Evolutionary conservation across 2,888 invertebrate genomes (phyloP).

Genomic region (Platycheirus rosarum): DNA sequence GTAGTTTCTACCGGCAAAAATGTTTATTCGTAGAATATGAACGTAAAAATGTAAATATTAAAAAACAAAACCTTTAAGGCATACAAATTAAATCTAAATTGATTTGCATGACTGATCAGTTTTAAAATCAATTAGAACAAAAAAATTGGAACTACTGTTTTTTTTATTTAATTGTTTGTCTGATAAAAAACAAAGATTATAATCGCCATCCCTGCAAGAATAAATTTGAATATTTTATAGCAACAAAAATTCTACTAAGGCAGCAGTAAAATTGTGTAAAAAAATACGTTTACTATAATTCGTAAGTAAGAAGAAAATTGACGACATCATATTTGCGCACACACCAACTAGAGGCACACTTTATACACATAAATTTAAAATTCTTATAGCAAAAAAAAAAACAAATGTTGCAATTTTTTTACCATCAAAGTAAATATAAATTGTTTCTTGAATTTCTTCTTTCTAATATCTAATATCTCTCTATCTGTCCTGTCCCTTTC

Average conservation of each 20-base stretch:
- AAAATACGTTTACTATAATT: constrained; percentile 41
- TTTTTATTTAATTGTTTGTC: constrained; percentile 41
- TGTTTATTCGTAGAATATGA: constrained; percentile 54
- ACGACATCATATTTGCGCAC: constrained; percentile 65
- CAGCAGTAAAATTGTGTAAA: constrained; percentile 52
- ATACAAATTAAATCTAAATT: constrained; percentile 44
- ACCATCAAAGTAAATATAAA: constrained; percentile 30
- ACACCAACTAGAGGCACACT: constrained; percentile 72
- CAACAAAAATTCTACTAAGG: constrained; percentile 19
- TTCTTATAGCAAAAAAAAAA: constrained; percentile 52
- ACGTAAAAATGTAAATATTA: constrained; percentile 56
- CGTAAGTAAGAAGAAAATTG: constrained; percentile 27
- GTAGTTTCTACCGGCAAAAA: constrained; percentile 45
- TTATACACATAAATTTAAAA: constrained; percentile 44
- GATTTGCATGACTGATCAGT: constrained; percentile 69
- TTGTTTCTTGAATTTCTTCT: constrained; percentile 21
- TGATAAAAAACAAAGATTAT: constrained; percentile 27
- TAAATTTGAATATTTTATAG: constrained; percentile 51
- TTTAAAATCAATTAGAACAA: constrained; percentile 47
- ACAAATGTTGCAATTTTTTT: constrained; percentile 64
- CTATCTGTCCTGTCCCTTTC: constrained; percentile 21
- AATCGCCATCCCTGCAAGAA: constrained; percentile 32
- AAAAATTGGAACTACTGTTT: constrained; percentile 40
- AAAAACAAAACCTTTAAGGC: constrained; percentile 34
- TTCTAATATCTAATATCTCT: constrained; percentile 34